Percentiles rank a stretch among this genome's conserved stretches.
phyloP scores from a whole-genome alignment of 2,888 invertebrate species.

The Melanostoma scalare region DNA sequence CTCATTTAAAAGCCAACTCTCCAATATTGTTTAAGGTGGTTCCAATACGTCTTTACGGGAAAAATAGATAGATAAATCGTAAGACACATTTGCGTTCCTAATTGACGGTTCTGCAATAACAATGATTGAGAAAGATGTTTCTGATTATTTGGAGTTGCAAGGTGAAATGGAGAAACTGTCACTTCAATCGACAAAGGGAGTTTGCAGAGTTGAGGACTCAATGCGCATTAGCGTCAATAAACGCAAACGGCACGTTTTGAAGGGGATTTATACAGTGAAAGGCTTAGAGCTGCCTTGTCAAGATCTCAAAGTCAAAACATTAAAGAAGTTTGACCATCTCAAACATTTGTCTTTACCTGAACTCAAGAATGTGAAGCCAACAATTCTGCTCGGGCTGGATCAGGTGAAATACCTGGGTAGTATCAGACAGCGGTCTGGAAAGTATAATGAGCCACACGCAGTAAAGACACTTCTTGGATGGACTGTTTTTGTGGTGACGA shows the following conservation, averaged over 20 bases:
- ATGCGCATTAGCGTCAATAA: constrained; percentile 7
- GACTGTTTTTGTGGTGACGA: constrained; percentile 1
- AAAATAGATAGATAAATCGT: constrained; percentile 1
- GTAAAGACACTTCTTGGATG: constrained; percentile 5
- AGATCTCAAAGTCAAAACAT: constrained; percentile 4
- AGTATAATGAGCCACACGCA: constrained; percentile 4
- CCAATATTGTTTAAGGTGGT: constrained; percentile 31
- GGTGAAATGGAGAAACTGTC: constrained; percentile 19
- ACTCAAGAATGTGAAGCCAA: constrained; percentile 2
- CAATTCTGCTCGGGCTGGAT: neutral
- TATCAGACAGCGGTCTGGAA: neutral
- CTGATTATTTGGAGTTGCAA: constrained; percentile 16
- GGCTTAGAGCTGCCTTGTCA: constrained; percentile 12
- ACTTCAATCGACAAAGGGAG: constrained; percentile 19
- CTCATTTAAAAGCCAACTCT: constrained; percentile 22
- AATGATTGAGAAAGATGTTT: constrained; percentile 33
- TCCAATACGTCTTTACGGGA: constrained; percentile 28
- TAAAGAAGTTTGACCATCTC: constrained; percentile 15
- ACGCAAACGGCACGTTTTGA: constrained; percentile 16
- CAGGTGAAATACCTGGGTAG: neutral
- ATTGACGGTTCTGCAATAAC: constrained; percentile 34
- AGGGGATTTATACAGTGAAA: constrained; percentile 17
- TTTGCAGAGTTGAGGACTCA: constrained; percentile 8
- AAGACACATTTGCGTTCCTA: constrained; percentile 26
- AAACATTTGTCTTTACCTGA: constrained; percentile 11